phyloP scores from a whole-genome alignment of 92 coral and sea anemone genomes.

The Porites lobata region DNA sequence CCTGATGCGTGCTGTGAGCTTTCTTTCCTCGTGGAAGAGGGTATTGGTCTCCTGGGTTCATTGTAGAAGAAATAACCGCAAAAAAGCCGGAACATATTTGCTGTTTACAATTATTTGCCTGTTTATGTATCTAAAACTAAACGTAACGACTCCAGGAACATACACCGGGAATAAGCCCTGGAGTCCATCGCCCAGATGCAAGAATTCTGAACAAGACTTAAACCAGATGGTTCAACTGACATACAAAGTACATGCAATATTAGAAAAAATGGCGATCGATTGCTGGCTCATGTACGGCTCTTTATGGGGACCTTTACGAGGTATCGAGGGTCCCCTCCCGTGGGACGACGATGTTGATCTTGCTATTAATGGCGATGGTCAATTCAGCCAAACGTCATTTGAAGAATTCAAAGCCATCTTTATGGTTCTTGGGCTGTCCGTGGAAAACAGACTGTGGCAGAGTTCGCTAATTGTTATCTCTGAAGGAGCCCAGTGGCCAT shows the following conservation, averaged over 20 bases:
- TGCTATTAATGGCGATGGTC: background rate
- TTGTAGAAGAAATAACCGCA: background rate
- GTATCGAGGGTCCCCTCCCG: slow-evolving; percentile 21
- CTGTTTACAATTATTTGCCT: background rate
- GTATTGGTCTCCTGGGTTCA: background rate
- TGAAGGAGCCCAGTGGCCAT: background rate
- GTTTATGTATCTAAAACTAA: background rate
- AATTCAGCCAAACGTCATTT: background rate
- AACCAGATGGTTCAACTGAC: background rate
- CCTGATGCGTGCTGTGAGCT: background rate
- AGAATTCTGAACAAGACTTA: background rate
- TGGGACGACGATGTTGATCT: slow-evolving; percentile 1
- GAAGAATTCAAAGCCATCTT: background rate
- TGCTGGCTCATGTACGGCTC: slow-evolving; percentile 30
- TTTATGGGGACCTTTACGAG: slow-evolving; percentile 30
- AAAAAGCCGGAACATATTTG: background rate
- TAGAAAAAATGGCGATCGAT: background rate
- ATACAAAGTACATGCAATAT: slow-evolving; percentile 1
- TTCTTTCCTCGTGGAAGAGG: background rate
- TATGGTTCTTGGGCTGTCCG: background rate
- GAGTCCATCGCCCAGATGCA: background rate
- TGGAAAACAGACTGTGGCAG: background rate
- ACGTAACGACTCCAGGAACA: background rate
- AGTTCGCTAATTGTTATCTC: background rate
- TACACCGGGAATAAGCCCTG: background rate